Base-by-base conservation (phyloP, 2,113 vertebrate species). In the Acrocephalus kingi region DNA sequence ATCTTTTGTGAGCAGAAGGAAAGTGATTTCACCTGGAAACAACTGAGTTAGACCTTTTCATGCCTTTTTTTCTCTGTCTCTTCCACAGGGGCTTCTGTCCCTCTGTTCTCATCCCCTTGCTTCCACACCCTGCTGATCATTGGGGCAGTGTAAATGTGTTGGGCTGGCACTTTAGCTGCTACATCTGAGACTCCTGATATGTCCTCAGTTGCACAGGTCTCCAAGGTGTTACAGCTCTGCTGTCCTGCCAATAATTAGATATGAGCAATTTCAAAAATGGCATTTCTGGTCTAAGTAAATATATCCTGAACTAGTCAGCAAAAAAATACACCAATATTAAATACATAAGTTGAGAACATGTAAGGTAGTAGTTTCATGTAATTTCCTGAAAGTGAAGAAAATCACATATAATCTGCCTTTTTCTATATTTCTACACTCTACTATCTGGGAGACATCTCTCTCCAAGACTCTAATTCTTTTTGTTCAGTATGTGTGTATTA, bases 1-100 rank as follows among this genome's bases (percentile, higher is more conserved):
- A 66, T 89, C 28, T 82, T 89, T 66, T 72, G 30, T n/a, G 54
- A 84, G 37, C 17, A 74, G 37, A 58, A 64, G 13, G 28, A 69
- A 85, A 84, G 31, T 92, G 61, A 46, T 76, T 91, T 91, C 41
- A 69, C 25, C 24, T 73, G 48, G 41, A 91, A 94, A 79, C 35
- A 68, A 48, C 58, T 16, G n/a, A 58, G 27, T 48, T 35, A 66
- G 43, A 21, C 12, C 37, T 84, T 85, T 91, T 82, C 11, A 43
- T 72, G 49, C 4, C 3, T 72, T 89, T 84, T 41, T 37, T 43
- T 85, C 12, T 84, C 31, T 89, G 27, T 12, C 9, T 56, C 54
- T 84, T 78, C 27, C 19, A 43, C 15, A 61, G 25, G 9, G 9
- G 2, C 6, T 82, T 74, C 45, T 49, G 10, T 16, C 64, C 30